Conservation (phyloP, 2,113 vertebrate genomes). For the Oryzias celebensis region DNA sequence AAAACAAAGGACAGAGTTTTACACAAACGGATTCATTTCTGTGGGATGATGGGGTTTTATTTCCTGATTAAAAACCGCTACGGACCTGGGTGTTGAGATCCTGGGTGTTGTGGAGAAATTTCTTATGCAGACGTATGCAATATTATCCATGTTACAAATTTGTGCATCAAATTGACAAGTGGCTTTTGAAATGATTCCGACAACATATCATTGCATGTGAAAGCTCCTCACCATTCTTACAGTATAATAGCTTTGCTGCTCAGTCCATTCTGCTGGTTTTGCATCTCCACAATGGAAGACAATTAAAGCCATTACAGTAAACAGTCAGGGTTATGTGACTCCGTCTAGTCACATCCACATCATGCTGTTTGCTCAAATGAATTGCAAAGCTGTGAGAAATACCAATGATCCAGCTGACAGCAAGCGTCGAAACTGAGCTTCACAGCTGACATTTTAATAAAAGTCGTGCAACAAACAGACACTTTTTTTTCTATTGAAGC, state of each 20-base stretch:
- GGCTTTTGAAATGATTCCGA: neutral
- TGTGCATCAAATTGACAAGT: neutral
- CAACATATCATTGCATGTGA: conserved; percentile 1
- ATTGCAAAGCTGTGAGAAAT: conserved; percentile 4
- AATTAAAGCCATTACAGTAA: conserved; percentile 32
- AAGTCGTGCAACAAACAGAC: neutral
- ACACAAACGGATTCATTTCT: too few relatives aligned
- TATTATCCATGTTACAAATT: neutral
- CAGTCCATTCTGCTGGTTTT: conserved; percentile 10
- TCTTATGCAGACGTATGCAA: too few relatives aligned
- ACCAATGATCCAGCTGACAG: conserved; percentile 5
- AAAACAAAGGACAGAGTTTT: too few relatives aligned
- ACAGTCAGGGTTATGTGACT: conserved; percentile 25
- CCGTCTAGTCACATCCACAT: neutral
- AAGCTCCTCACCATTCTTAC: neutral
- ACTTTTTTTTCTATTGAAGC: too few relatives aligned
- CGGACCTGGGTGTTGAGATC: too few relatives aligned
- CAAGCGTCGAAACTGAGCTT: neutral
- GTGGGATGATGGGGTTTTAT: too few relatives aligned
- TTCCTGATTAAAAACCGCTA: too few relatives aligned
- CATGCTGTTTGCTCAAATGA: conserved; percentile 10
- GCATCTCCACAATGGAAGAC: conserved; percentile 1
- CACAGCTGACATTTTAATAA: conserved; percentile 15
- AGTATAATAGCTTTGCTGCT: conserved; percentile 1
- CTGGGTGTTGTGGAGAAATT: too few relatives aligned